Evolutionary conservation across 92 coral and sea anemone genomes (phyloP), one percentile per base, ranked within the genome.

Genomic region (Meandrina meandrites): DNA sequence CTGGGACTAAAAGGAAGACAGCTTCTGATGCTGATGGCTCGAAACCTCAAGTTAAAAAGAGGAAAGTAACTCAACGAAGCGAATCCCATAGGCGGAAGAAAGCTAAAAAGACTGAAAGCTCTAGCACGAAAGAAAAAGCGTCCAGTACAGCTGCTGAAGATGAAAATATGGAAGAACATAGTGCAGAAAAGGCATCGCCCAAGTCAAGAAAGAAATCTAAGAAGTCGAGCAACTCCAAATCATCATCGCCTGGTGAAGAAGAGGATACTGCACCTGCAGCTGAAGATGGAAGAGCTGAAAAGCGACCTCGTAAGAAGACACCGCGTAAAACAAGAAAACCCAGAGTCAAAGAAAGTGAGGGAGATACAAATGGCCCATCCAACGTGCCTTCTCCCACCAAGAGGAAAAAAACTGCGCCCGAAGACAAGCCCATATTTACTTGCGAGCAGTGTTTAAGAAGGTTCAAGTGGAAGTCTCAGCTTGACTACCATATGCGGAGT

Each of bases 391-490:
- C 71, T 66, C 17, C 34, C 42, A 54, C 51, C 11, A 40, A 76
- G 30, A 77, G 21, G 56, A 54, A 35, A 22, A 74, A 30, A 6
- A 57, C 15, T 9, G 74, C 8, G 67, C 82, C 76, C 62, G 50
- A 62, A 47, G 83, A 28, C 42, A 84, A 84, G 75, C 81, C 88
- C 9, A 69, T 76, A 22, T 56, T 56, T 50, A 85, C 50, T 1
- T 85, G 88, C 76, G 81, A 85, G 64, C 54, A 47, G 22, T 85
- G 88, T 45, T 47, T 6, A 32, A 78, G 51, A 31, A 85, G n/a
- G n/a, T 85, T 76, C 45, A 85, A 77, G 62, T 85, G 88, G 88
- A 85, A 85, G 48, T 85, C 88, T 11, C 66, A 48, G 58, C 82
- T 85, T 10, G 40, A 64, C 17, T 85, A 85, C 58, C 88, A 85